Evolutionary conservation across 2,113 vertebrate species (phyloP).

Genomic region (Amphiprion percula): DNA sequence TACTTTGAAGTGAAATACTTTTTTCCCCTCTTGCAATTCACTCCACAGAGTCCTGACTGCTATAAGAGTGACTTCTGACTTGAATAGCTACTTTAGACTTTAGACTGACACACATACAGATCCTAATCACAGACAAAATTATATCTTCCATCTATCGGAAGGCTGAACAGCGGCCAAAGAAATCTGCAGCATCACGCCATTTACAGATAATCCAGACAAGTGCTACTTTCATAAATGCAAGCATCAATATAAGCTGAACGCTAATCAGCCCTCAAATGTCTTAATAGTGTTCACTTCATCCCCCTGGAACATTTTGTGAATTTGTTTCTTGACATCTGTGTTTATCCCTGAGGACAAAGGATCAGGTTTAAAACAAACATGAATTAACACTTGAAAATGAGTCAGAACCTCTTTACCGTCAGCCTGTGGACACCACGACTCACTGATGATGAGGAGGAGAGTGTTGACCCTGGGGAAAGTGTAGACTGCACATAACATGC

Average conservation of each 20-base stretch:
- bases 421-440: slow-evolving; percentile 45
- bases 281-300: not conserved
- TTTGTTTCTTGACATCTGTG: not conserved
- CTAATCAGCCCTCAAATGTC: not conserved
- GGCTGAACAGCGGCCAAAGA: no score
- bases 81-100: not conserved
- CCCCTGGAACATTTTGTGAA: not conserved
- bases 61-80: not conserved
- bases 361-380: slow-evolving; percentile 38
- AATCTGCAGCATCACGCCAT: not conserved
- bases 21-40: not conserved
- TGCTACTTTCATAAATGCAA: not conserved
- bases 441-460: slow-evolving; percentile 27
- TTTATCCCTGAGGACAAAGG: not conserved
- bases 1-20: no score
- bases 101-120: not conserved
- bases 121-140: no score
- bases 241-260: not conserved
- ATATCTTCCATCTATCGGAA: no score
- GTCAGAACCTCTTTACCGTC: slow-evolving; percentile 29
- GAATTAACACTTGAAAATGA: slow-evolving; percentile 40
- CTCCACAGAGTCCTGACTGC: not conserved
- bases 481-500: not conserved
- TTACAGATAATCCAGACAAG: not conserved
- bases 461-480: not conserved